Evolutionary conservation across 2,888 invertebrate genomes (phyloP), one percentile per base, ranked within the genome.

Genomic region (Rhingia campestris): DNA sequence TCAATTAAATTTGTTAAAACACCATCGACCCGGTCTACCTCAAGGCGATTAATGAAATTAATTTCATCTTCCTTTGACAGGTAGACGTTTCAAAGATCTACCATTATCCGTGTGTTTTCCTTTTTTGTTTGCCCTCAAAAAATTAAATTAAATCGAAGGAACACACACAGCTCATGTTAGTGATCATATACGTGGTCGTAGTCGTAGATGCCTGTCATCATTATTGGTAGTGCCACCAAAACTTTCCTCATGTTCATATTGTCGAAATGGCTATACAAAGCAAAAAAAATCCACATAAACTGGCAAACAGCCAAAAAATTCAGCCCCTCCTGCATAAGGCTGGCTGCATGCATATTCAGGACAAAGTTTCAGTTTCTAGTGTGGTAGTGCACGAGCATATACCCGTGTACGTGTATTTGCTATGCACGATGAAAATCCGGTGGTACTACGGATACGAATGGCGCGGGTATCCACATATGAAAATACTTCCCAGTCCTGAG

Each of bases 321-420:
- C 41, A 37, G 47, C 35, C 22, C 22, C 56, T 67, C 63, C 45
- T 64, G 37, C 39, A 12, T 75, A 22, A 22, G 22, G 22, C 22
- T 22, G 22, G 1, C 37, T 58, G 58, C 45, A 43, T 79, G 58
- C 51, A 77, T 69, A 64, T 69, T 41, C 79, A 66, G 82, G 79
- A 79, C 79, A 79, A 82, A 82, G 82, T 82, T 82, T 81, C 66
- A 61, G 72, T 76, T 76, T 69, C 72, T 82, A 67, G 58, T 67
- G 58, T 54, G 47, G 53, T 58, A 47, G 51, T 63, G 53, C 41
- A 30, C 32, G 33, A 49, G 59, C 67, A n/a, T 39, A 14, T 41
- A 58, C n/a, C 39, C 14, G 12, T 32, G 6, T 37, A 54, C 58
- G 41, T 30, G 3, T 37, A 2, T 22, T 22, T 22, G 1, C 22